Evolutionary conservation across 1,140 invertebrate genomes (phyloP).

Genomic region (Cecropterus lyciades): DNA sequence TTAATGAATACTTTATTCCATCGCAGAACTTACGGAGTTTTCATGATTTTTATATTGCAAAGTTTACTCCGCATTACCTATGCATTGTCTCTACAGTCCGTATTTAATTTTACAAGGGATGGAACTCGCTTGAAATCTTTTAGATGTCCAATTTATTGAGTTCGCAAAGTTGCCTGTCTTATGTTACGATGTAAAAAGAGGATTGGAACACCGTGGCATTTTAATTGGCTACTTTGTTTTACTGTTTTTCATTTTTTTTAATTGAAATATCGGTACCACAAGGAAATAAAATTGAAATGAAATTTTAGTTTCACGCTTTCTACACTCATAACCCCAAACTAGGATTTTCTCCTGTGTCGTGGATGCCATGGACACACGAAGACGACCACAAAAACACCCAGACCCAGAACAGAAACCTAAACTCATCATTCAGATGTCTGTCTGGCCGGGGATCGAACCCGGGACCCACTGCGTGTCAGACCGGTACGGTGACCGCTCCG

Average conservation of each 20-base stretch:
- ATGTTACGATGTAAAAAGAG: conserved; percentile 19
- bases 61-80: conserved; percentile 66
- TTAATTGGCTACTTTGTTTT: neutral
- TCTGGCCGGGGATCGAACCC: too few relatives aligned
- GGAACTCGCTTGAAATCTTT: conserved; percentile 37
- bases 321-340: too few relatives aligned
- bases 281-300: too few relatives aligned
- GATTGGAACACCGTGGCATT: neutral
- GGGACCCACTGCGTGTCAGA: too few relatives aligned
- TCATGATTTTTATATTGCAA: conserved; percentile 77
- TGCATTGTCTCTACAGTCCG: conserved; percentile 62
- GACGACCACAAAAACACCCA: too few relatives aligned
- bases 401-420: too few relatives aligned
- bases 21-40: conserved; percentile 59
- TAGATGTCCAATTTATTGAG: conserved; percentile 38
- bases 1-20: conserved; percentile 76
- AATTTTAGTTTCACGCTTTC: too few relatives aligned
- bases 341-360: too few relatives aligned
- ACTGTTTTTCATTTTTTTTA: neutral
- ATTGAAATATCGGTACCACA: neutral
- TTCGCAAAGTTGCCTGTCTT: conserved; percentile 24
- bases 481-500: too few relatives aligned
- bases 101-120: conserved; percentile 63
- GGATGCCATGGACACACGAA: too few relatives aligned
- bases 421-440: too few relatives aligned